Evolutionary conservation across 2,113 vertebrate genomes (phyloP).

Genomic region (rabbit (Oryctolagus cuniculus)): DNA sequence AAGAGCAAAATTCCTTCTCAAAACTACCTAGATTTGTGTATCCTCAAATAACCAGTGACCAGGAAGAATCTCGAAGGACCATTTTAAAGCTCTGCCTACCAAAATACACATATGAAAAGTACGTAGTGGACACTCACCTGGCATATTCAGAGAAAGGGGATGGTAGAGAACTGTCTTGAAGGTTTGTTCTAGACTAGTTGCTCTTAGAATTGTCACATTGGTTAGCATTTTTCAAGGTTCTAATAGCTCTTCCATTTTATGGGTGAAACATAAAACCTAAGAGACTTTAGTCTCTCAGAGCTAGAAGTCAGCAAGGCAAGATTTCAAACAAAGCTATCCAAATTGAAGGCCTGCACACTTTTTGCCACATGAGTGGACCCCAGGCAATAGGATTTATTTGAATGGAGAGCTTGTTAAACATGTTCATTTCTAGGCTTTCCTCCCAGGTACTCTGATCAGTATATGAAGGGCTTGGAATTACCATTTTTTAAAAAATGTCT

Average conservation of each 20-base stretch:
- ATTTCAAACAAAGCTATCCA: background rate
- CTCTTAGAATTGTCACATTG: background rate
- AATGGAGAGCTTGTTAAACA: background rate
- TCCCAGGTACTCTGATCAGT: background rate
- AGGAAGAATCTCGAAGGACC: background rate
- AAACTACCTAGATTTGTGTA: background rate
- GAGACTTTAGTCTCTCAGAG: background rate
- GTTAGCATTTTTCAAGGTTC: background rate
- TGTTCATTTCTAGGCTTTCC: background rate
- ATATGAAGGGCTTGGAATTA: background rate
- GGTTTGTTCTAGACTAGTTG: background rate
- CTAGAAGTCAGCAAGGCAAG: background rate
- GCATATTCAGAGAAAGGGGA: background rate
- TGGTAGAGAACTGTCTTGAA: background rate
- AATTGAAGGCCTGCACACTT: background rate
- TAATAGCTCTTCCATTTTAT: background rate
- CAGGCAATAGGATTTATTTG: background rate
- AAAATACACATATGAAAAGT: background rate
- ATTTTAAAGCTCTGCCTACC: constrained; percentile 10
- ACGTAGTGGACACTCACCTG: background rate
- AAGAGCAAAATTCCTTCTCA: constrained; percentile 14
- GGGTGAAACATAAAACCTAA: background rate
- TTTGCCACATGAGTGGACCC: background rate
- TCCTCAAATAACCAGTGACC: background rate
- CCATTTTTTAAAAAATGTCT: background rate